Evolutionary conservation across 2,113 vertebrate genomes (phyloP).

Genomic region (Sinocyclocheilus anshuiensis): DNA sequence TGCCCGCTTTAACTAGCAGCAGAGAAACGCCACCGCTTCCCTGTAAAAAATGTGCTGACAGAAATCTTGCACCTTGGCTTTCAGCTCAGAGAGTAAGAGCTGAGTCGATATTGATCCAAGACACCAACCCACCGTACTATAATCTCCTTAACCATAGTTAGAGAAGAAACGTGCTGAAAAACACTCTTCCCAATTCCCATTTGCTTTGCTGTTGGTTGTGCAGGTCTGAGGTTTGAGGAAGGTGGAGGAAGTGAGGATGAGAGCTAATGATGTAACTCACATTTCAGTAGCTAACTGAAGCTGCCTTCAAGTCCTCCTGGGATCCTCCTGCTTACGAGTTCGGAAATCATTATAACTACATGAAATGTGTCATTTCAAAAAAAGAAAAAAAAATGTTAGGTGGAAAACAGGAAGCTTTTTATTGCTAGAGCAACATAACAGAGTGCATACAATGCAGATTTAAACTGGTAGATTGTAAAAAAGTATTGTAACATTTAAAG

Average conservation of each 20-base stretch:
- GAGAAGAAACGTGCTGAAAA: conserved; percentile 20
- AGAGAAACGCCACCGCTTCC: conserved; percentile 44
- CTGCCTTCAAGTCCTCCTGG: background rate
- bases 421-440: conserved; percentile 65
- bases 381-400: background rate
- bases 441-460: conserved; percentile 70
- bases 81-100: conserved; percentile 57
- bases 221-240: conserved; percentile 22
- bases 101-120: conserved; percentile 58
- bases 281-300: conserved; percentile 7
- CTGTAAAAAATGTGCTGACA: conserved; percentile 59
- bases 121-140: conserved; percentile 41
- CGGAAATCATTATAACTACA: background rate
- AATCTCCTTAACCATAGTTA: conserved; percentile 38
- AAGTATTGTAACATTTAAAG: background rate
- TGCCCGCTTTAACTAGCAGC: background rate
- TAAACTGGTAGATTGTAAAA: conserved; percentile 50
- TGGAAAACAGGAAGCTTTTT: conserved; percentile 30
- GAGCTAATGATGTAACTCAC: background rate
- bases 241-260: background rate
- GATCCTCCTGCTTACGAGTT: background rate
- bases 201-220: conserved; percentile 15
- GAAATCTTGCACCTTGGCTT: conserved; percentile 56
- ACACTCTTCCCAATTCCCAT: conserved; percentile 43
- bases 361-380: background rate